Evolutionary conservation across 2,888 invertebrate species (phyloP).

Genomic region (Drosophila robusta): DNA sequence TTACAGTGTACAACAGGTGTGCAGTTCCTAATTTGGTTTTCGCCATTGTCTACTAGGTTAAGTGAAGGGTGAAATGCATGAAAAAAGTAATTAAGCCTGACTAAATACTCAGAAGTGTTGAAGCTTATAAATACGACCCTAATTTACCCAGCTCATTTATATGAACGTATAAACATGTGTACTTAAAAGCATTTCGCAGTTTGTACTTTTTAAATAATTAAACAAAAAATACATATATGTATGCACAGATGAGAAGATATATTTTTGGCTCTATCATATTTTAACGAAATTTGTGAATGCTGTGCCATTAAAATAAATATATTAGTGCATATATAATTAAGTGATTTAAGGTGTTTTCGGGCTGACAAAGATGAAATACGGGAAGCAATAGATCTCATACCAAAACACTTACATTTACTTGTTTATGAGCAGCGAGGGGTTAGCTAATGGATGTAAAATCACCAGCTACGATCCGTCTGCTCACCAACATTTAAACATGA

Average conservation of each 20-base stretch:
- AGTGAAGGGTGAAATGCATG: slow-evolving; percentile 36
- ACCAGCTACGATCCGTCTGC: too few species aligned
- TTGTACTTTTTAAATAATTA: slow-evolving; percentile 1
- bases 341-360: neutral
- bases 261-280: neutral
- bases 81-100: slow-evolving; percentile 32
- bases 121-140: slow-evolving; percentile 10
- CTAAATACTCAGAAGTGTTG: slow-evolving; percentile 25
- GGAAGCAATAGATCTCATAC: too few species aligned
- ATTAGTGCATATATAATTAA: neutral
- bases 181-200: slow-evolving; percentile 23
- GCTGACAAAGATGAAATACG: too few species aligned
- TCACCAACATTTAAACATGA: slow-evolving; percentile 9
- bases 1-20: slow-evolving; percentile 10
- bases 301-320: neutral
- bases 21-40: slow-evolving; percentile 24
- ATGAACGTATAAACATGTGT: slow-evolving; percentile 1
- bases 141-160: slow-evolving; percentile 9
- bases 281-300: neutral
- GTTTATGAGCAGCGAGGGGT: neutral
- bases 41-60: slow-evolving; percentile 36
- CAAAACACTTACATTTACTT: too few species aligned
- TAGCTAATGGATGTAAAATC: neutral
- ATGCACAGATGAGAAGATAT: neutral
- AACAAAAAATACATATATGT: neutral